Evolutionary conservation across 2,797 vertebrate species (phyloP), one percentile per base, ranked within the genome.

Genomic region (Fratercula arctica): DNA sequence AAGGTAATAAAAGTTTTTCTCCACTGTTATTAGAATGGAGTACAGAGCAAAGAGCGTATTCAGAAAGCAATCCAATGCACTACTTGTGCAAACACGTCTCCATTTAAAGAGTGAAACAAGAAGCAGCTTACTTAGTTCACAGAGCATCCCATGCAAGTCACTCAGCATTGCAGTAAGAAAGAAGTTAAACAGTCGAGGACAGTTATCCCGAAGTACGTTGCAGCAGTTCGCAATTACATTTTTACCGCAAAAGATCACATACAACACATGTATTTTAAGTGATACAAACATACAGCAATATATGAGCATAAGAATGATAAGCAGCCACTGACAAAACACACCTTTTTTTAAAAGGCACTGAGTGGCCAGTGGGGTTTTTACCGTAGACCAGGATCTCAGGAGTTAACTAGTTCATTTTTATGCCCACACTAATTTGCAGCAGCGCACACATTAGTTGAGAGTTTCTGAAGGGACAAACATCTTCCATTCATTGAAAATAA

Each of bases 61-160:
- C 90, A 88, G 84, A 78, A 93, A 95, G 90, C 74, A 96, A 92
- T 63, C 43, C 85, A 93, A 73, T 57, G 54, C 74, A 95, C 78
- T 83, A 84, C 53, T 56, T 85, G 75, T 88, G 85, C 89, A 73
- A 93, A 95, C 56, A 66, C 14, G n/a, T 89, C 51, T 68, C 91
- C 80, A 78, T 82, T 69, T 68, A 74, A 81, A 57, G 87, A 89
- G 28, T 54, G 92, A 92, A 73, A 81, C 81, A 85, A 91, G 74
- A 94, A 77, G 74, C 59, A 84, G 66, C 35, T 91, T 86, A 39
- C 80, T 83, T 75, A 81, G 59, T 79, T 95, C 88, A 92, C 75
- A 94, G 14, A 95, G 87, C 80, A 95, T 78, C 79, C 85, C 94
- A 96, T 97, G 96, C 95, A 96, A 89, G 89, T 95, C 79, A 92